Conservation (phyloP, 2,113 vertebrate genomes). For the Anhinga rufa region DNA sequence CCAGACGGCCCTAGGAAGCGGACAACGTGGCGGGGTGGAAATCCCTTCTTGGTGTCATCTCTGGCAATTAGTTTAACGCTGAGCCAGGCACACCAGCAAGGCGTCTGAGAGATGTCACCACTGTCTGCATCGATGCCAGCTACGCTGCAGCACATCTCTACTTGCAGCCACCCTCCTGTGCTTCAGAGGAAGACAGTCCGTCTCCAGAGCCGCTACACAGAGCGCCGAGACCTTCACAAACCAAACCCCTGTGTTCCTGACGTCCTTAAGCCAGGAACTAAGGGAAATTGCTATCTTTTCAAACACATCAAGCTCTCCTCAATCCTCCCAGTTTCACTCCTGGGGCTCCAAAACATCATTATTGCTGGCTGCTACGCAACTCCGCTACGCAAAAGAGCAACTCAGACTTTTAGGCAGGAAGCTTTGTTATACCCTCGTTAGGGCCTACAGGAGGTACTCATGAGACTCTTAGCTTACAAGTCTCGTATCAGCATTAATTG, state of each 20-base stretch:
- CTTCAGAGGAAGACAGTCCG: not conserved
- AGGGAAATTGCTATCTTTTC: not conserved
- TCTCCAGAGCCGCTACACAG: not conserved
- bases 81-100: not conserved
- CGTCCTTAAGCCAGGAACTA: not conserved
- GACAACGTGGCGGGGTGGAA: not conserved
- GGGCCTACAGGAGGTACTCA: not conserved
- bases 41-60: not conserved
- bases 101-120: not conserved
- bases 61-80: not conserved
- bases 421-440: too few relatives aligned
- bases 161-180: not conserved
- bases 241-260: not conserved
- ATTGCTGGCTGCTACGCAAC: not conserved
- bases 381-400: not conserved
- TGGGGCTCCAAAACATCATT: not conserved
- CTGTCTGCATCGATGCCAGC: accelerated
- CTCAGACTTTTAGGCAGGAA: not conserved
- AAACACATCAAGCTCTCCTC: not conserved
- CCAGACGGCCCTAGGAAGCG: not conserved
- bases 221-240: not conserved
- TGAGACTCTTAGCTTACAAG: not conserved
- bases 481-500: not conserved
- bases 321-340: not conserved
- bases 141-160: not conserved